Percentiles rank a stretch among this genome's conserved stretches.
Evolutionary conservation across 2,797 vertebrate genomes (phyloP).

Genomic region (Manis pentadactyla): DNA sequence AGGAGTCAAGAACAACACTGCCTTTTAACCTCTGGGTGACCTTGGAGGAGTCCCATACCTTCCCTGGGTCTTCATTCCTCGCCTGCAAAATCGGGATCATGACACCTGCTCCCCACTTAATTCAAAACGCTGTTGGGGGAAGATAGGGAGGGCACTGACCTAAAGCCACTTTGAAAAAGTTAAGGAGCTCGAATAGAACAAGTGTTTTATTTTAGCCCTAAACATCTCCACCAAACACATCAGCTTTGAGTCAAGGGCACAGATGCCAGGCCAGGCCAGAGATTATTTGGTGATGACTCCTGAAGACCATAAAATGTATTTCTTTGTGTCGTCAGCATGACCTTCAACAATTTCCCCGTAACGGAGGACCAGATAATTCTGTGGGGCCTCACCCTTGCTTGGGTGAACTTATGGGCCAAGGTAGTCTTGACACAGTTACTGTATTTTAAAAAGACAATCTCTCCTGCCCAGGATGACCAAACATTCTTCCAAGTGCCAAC

Average conservation of each 20-base stretch:
- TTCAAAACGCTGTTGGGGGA: background rate
- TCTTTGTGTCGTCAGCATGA: background rate
- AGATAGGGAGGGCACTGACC: slow-evolving; percentile 16
- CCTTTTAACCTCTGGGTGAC: background rate
- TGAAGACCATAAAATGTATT: rapidly evolving
- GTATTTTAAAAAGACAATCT: background rate
- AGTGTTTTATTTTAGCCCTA: background rate
- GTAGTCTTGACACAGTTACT: rapidly evolving
- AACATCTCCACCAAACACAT: background rate
- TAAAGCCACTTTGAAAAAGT: background rate
- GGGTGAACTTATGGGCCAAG: background rate
- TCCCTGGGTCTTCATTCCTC: background rate
- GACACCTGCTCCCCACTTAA: background rate
- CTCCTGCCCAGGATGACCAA: background rate
- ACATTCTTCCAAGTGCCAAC: background rate
- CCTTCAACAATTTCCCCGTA: background rate
- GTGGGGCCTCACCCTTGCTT: rapidly evolving
- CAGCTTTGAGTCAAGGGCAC: background rate
- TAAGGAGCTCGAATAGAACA: background rate
- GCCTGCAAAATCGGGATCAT: background rate
- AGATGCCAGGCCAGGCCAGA: background rate
- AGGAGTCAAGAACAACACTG: rapidly evolving
- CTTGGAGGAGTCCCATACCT: background rate
- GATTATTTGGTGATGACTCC: rapidly evolving
- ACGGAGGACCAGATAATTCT: background rate